Conservation (phyloP, 1,140 invertebrate genomes). For the Trichoplusia ni region DNA sequence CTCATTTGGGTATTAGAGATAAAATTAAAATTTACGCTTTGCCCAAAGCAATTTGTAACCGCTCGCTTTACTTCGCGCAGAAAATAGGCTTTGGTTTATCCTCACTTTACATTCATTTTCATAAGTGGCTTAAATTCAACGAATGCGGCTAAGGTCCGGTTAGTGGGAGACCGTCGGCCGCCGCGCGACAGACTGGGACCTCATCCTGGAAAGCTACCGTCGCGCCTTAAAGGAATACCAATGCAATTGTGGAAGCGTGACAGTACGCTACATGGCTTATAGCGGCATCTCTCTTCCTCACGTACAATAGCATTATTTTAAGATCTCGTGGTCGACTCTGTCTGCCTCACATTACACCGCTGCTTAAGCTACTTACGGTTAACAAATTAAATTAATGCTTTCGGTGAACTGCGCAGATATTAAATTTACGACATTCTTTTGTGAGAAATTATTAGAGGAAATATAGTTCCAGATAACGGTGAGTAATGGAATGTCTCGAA, state of each 20-base stretch:
- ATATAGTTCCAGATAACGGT: no score
- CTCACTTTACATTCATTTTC: conserved; percentile 76
- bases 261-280: no score
- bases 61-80: conserved; percentile 75
- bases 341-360: background rate
- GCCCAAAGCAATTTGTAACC: conserved; percentile 80
- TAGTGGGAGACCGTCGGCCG: background rate
- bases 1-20: conserved; percentile 81
- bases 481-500: no score
- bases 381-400: background rate
- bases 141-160: conserved; percentile 38
- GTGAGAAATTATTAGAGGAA: no score
- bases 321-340: no score
- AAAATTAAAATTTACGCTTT: conserved; percentile 81
- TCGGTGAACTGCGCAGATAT: background rate
- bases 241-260: no score
- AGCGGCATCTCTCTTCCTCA: no score
- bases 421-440: no score
- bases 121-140: conserved; percentile 74
- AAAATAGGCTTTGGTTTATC: conserved; percentile 80
- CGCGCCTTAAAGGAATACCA: no score
- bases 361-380: conserved; percentile 1
- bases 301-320: no score
- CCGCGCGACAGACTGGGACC: background rate
- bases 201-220: no score